Evolutionary conservation across 2,797 vertebrate species (phyloP).

Genomic region (Serranus cabrilla): DNA sequence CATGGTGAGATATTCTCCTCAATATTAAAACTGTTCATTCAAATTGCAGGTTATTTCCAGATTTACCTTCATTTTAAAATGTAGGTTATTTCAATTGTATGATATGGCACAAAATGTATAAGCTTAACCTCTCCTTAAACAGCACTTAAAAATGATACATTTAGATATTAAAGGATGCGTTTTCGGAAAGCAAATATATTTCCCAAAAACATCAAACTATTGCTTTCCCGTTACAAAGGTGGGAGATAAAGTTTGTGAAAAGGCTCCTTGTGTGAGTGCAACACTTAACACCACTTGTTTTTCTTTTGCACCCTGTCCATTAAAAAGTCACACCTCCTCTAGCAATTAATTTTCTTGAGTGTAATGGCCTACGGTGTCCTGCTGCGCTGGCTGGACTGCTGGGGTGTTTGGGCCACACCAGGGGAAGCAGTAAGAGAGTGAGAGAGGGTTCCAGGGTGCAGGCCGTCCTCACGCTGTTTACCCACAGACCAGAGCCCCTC

Average conservation of each 20-base stretch:
- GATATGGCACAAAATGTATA: no score
- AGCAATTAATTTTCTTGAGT: slow-evolving; percentile 68
- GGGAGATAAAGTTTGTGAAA: slow-evolving; percentile 51
- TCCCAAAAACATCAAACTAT: neutral
- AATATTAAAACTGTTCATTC: no score
- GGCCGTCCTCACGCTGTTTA: slow-evolving; percentile 74
- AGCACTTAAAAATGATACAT: no score
- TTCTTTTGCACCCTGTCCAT: slow-evolving; percentile 62
- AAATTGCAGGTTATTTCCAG: no score
- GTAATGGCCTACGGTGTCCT: slow-evolving; percentile 49
- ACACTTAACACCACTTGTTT: slow-evolving; percentile 66
- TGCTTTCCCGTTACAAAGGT: slow-evolving; percentile 40
- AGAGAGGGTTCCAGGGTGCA: slow-evolving; percentile 69
- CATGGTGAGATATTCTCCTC: no score
- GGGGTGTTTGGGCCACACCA: slow-evolving; percentile 54
- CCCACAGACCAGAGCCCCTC: slow-evolving; percentile 75
- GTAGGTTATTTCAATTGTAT: no score
- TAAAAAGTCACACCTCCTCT: slow-evolving; percentile 70
- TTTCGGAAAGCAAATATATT: no score
- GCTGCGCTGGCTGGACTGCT: slow-evolving; percentile 39
- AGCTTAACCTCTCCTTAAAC: no score
- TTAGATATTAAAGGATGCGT: no score
- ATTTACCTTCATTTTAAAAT: no score
- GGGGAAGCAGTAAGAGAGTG: slow-evolving; percentile 56
- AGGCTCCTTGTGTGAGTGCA: slow-evolving; percentile 56